Percentiles rank a stretch among this genome's conserved stretches.
These are phyloP conservation scores for fruit fly (Drosophila melanogaster) DNA, from an alignment of 1,140 invertebrate species.

Conservation along the genomic window Release_6_plus_ISO1_MT NC_004354.4:11020501-11021000, in stretches of 20 bases:
- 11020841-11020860: not conserved
- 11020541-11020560: conserved; percentile 43
- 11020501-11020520: not conserved
- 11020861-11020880: not conserved
- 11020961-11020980: conserved; percentile 55
- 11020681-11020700: not conserved
- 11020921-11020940: conserved; percentile 2
- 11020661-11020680: not conserved
- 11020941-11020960: conserved; percentile 49
- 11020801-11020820: conserved; percentile 28
- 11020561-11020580: conserved; percentile 70
- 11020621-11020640: not conserved
- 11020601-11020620: not conserved
- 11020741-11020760: conserved; percentile 16
- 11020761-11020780: not conserved
- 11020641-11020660: not conserved
- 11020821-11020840: conserved; percentile 37
- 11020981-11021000: conserved; percentile 39
- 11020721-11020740: conserved; percentile 36
- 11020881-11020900: too few species aligned
- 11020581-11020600: conserved; percentile 36
- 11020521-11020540: conserved; percentile 38
- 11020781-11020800: not conserved
- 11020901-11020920: not conserved
- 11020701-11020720: conserved; percentile 12